Evolutionary conservation across 2,888 invertebrate genomes (phyloP).

Genomic region (Tenthredo scrophulariae): DNA sequence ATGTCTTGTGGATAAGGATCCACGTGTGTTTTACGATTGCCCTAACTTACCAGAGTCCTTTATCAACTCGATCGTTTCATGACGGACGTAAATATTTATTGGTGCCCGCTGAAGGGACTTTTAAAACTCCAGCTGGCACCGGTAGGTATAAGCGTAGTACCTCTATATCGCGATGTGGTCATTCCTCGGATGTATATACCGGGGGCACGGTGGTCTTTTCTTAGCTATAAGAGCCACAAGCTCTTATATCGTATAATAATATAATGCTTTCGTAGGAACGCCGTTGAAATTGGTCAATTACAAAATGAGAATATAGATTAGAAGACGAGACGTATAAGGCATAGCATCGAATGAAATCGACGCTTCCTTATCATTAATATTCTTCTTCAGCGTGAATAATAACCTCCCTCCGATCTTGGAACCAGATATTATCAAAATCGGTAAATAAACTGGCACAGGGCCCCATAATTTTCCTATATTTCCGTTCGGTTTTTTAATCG

Average conservation of each 20-base stretch:
- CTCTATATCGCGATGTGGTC: neutral
- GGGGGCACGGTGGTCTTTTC: conserved; percentile 26
- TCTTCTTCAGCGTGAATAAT: conserved; percentile 1
- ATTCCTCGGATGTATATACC: neutral
- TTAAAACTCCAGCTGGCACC: conserved; percentile 19
- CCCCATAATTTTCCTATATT: neutral
- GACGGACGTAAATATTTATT: conserved; percentile 54
- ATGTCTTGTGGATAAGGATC: conserved; percentile 33
- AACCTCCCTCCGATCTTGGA: neutral
- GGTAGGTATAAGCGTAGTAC: neutral
- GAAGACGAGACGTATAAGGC: neutral
- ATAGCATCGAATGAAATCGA: neutral
- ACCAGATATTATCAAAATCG: neutral
- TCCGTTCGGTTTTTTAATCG: neutral
- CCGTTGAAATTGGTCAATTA: conserved; percentile 29
- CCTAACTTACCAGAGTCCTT: conserved; percentile 13
- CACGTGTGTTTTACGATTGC: conserved; percentile 48
- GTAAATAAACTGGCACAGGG: neutral
- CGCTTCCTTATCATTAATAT: neutral
- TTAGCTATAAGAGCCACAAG: neutral
- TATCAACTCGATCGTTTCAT: conserved; percentile 55
- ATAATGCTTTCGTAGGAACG: neutral
- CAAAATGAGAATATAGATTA: conserved; percentile 8
- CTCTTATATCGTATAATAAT: conserved; percentile 1
- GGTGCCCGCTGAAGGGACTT: conserved; percentile 40